phyloP scores from a whole-genome alignment of 2,888 invertebrate genomes.

The Tanaodytes sp. region DNA sequence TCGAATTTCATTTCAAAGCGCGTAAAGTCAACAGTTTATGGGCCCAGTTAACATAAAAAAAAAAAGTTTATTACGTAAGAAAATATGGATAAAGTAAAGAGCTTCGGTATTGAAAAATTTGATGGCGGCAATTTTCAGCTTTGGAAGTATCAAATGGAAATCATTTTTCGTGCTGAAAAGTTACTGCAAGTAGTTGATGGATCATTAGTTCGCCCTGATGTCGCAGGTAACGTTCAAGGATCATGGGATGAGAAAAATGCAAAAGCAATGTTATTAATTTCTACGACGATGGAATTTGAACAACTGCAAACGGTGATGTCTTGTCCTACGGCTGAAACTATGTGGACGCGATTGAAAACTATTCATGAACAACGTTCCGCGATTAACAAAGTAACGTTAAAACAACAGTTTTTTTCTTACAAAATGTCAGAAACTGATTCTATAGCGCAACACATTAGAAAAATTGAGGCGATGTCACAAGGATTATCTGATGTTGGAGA shows the following conservation, averaged over 20 bases:
- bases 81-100: no score
- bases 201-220: no score
- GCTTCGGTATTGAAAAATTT: no score
- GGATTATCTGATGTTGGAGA: conserved; percentile 40
- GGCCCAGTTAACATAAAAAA: no score
- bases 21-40: no score
- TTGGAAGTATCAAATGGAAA: neutral
- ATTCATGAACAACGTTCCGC: conserved; percentile 33
- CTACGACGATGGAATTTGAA: conserved; percentile 13
- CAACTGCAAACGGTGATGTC: conserved; percentile 39
- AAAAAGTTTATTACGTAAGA: no score
- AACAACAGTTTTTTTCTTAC: conserved; percentile 33
- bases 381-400: conserved; percentile 24
- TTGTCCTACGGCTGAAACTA: conserved; percentile 30
- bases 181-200: no score
- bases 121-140: no score
- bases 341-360: conserved; percentile 34
- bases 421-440: conserved; percentile 24
- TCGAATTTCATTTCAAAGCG: no score
- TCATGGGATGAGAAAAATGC: conserved; percentile 17
- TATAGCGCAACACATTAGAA: conserved; percentile 18
- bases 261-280: conserved; percentile 39
- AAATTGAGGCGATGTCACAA: conserved; percentile 38
- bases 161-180: no score
- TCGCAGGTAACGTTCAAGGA: no score